Conservation (phyloP, 2,113 vertebrate genomes). For the Stercorarius parasiticus region DNA sequence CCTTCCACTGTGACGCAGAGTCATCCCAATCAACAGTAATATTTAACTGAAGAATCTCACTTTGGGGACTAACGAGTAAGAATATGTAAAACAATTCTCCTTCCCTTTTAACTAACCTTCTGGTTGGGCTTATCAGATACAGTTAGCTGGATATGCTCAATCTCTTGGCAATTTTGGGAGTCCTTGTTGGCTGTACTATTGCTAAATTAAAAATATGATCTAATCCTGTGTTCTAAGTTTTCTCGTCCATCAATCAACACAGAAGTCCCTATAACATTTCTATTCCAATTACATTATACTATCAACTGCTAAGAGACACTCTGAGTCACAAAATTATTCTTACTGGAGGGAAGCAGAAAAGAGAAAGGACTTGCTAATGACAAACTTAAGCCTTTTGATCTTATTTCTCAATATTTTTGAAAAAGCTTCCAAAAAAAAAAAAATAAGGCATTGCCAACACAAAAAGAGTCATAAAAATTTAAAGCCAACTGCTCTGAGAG, state of each 20-base stretch:
- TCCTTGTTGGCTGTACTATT: neutral
- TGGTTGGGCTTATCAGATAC: neutral
- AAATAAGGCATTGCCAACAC: neutral
- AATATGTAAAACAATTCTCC: neutral
- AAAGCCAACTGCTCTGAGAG: neutral
- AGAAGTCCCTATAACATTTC: neutral
- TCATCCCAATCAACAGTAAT: neutral
- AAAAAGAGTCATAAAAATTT: neutral
- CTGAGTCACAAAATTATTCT: neutral
- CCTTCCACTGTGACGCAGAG: neutral
- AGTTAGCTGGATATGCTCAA: neutral
- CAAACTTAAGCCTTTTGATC: neutral
- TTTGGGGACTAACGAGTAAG: neutral
- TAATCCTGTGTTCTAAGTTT: neutral
- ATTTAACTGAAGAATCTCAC: neutral
- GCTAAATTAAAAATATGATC: neutral
- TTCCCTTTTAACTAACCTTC: neutral
- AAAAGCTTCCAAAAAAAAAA: neutral
- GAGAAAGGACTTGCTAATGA: neutral
- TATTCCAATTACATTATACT: neutral
- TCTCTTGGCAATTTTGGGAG: neutral
- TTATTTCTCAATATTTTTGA: neutral
- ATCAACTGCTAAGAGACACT: neutral
- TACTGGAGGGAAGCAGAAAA: neutral
- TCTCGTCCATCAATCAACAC: neutral